phyloP scores from a whole-genome alignment of 2,888 invertebrate species.

The Sminthurides aquaticus region DNA sequence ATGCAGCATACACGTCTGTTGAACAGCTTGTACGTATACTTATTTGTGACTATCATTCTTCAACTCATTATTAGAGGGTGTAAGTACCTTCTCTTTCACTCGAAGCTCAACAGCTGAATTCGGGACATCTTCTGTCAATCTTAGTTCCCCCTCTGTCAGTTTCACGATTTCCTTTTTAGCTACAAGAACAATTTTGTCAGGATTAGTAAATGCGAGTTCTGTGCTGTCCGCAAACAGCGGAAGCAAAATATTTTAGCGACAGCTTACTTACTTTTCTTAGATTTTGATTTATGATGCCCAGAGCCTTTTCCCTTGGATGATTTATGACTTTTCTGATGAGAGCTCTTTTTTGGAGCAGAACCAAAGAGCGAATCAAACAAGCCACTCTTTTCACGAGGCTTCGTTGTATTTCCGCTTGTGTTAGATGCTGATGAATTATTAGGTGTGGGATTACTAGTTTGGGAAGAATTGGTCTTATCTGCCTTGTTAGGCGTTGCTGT shows the following conservation, averaged over 20 bases:
- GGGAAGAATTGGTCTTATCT: slow-evolving; percentile 2
- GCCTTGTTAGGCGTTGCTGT: neutral
- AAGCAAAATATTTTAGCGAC: neutral
- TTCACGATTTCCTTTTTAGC: slow-evolving; percentile 59
- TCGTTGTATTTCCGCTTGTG: neutral
- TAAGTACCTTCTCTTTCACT: slow-evolving; percentile 89
- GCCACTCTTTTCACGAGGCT: slow-evolving; percentile 16
- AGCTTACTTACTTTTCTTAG: slow-evolving; percentile 23
- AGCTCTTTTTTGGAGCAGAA: slow-evolving; percentile 21
- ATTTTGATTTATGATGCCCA: slow-evolving; percentile 27
- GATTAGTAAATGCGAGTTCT: neutral
- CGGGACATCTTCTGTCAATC: slow-evolving; percentile 79
- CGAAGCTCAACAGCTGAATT: slow-evolving; percentile 90
- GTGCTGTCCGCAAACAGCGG: neutral
- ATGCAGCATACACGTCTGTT: no score
- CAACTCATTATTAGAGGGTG: no score
- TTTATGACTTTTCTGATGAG: neutral
- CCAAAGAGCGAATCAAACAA: slow-evolving; percentile 39
- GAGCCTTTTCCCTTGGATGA: no score
- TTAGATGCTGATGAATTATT: neutral
- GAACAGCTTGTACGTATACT: no score
- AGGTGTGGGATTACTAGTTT: neutral
- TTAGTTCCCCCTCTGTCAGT: slow-evolving; percentile 67
- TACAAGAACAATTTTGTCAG: neutral
- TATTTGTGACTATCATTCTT: no score